Conservation (phyloP, 2,113 vertebrate genomes). For the Tympanuchus pallidicinctus region DNA sequence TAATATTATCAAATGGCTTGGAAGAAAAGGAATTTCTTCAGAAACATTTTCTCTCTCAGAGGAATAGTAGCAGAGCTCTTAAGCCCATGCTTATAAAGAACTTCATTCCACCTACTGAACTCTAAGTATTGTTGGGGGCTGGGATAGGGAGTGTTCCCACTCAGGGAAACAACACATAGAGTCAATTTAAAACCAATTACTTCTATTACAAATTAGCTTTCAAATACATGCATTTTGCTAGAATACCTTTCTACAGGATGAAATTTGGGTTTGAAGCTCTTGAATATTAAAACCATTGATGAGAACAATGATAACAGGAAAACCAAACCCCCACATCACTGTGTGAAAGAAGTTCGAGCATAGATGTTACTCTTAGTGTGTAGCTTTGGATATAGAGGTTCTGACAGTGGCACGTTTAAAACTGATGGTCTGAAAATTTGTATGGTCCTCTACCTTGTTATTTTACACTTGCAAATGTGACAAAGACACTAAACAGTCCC, state of each 20-base stretch:
- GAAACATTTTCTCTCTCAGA: not conserved
- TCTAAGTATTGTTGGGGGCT: not conserved
- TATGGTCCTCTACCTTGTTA: not conserved
- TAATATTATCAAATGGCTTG: not conserved
- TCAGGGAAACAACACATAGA: not conserved
- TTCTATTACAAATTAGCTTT: not conserved
- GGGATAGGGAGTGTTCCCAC: fast-evolving
- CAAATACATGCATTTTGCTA: not conserved
- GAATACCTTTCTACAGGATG: not conserved
- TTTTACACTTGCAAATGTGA: not conserved
- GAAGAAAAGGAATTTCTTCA: not conserved
- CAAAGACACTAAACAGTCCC: not conserved
- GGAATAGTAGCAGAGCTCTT: not conserved
- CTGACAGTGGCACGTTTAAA: not conserved
- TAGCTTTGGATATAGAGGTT: not conserved
- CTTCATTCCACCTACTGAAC: not conserved
- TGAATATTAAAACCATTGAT: not conserved
- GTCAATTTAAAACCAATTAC: not conserved
- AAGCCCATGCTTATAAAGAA: not conserved
- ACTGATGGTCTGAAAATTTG: not conserved
- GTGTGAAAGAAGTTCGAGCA: not conserved
- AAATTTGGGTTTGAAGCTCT: not conserved
- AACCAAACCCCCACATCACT: not conserved
- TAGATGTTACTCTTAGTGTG: fast-evolving
- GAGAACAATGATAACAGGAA: not conserved